phyloP scores from a whole-genome alignment of 2,888 invertebrate species.

The Mesorhabditis belari region DNA sequence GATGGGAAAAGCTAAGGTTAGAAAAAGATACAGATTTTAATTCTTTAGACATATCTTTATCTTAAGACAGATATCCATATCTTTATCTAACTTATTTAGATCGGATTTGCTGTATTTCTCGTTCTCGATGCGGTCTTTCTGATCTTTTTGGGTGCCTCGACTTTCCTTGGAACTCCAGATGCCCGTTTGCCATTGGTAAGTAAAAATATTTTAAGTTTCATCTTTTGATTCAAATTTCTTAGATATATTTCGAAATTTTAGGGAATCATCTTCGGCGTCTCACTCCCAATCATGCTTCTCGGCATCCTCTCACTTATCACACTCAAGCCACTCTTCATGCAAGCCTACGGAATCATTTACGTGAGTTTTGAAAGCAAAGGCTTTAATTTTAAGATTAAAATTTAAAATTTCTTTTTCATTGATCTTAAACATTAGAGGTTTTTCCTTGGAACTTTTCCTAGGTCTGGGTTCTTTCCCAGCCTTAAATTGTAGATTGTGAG shows the following conservation, averaged over 20 bases:
- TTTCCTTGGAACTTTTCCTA: too few species aligned
- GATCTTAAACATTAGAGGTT: too few species aligned
- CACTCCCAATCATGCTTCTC: slow-evolving; percentile 15
- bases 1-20: not conserved
- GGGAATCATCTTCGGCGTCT: not conserved
- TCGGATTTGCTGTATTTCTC: not conserved
- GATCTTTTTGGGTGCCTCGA: not conserved
- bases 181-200: not conserved
- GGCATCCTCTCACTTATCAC: slow-evolving; percentile 3
- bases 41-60: not conserved
- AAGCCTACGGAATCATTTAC: not conserved
- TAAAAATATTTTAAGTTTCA: not conserved
- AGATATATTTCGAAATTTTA: not conserved
- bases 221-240: not conserved
- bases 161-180: not conserved
- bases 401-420: too few species aligned
- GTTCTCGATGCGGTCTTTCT: not conserved
- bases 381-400: too few species aligned
- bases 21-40: not conserved
- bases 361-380: too few species aligned
- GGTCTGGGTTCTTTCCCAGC: too few species aligned
- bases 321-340: not conserved
- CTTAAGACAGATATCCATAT: not conserved
- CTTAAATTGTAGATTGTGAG: too few species aligned
- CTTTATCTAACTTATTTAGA: not conserved